Conservation (phyloP, 1,140 invertebrate genomes). For the Drosophila lini region DNA sequence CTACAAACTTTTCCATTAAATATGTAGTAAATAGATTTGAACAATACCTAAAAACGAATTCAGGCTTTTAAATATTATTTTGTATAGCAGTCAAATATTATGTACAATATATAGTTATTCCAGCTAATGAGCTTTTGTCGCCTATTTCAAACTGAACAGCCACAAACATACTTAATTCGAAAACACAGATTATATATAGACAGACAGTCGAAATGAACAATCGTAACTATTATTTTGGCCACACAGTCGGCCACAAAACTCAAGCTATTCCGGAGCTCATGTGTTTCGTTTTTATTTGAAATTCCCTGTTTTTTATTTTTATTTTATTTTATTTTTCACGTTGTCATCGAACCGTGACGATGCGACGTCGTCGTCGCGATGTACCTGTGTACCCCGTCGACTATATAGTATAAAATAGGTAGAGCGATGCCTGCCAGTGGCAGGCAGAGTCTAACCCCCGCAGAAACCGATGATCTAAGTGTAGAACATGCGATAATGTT, state of each 20-base stretch:
- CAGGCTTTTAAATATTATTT: background rate
- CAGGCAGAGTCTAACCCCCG: slow-evolving; percentile 58
- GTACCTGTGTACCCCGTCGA: slow-evolving; percentile 58
- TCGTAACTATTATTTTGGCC: slow-evolving; percentile 45
- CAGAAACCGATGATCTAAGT: slow-evolving; percentile 73
- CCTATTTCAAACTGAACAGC: background rate
- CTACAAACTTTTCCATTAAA: background rate
- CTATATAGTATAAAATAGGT: slow-evolving; percentile 22
- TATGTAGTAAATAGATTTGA: background rate
- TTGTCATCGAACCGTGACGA: slow-evolving; percentile 79
- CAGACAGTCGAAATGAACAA: slow-evolving; percentile 23
- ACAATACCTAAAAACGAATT: background rate
- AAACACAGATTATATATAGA: slow-evolving; percentile 16
- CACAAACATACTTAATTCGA: slow-evolving; percentile 5
- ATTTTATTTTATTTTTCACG: slow-evolving; percentile 56
- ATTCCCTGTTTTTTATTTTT: slow-evolving; percentile 43
- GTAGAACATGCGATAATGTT: slow-evolving; percentile 80
- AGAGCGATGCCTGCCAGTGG: background rate
- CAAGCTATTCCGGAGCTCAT: slow-evolving; percentile 43
- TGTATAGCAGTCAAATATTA: background rate
- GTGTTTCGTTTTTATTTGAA: slow-evolving; percentile 54
- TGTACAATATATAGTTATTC: background rate
- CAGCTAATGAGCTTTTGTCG: background rate
- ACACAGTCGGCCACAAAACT: slow-evolving; percentile 44
- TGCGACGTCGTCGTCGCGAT: slow-evolving; percentile 51